Evolutionary conservation across 2,797 vertebrate genomes (phyloP), one percentile per base, ranked within the genome.

Genomic region (Pseudomugil gertrudae): DNA sequence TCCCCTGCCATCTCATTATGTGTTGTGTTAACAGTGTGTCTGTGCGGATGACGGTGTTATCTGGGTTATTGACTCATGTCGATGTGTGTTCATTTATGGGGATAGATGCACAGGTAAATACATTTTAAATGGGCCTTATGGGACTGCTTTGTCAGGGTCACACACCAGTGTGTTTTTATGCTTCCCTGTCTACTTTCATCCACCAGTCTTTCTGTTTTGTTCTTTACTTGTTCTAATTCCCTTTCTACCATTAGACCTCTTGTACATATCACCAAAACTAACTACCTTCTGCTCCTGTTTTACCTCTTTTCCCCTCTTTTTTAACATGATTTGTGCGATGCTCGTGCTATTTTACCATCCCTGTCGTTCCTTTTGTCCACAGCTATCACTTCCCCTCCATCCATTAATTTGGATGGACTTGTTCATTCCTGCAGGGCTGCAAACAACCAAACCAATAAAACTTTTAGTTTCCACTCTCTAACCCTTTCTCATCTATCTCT

Each of bases 1-100:
- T 92, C 88, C 86, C 90, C 66, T 71, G 85, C 86, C 84, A 83
- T 86, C 88, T 91, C 90, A 92, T 92, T 93, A 92, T 70, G 85
- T 58, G 76, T 81, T 81, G 78, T 89, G 75, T 88, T 90, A 86
- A 82, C 86, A 78, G 78, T 75, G 71, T 83, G 77, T 90, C 79
- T 89, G 85, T 76, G 78, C 68, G 57, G 79, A 83, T 87, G 84
- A 87, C 66, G 71, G 71, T 71, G 71, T 88, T 87, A 89, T 91
- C 89, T 89, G 83, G 81, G 79, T 90, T 92, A 91, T 79, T 90
- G 90, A 89, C 88, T 84, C 70, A 69, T 70, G 85, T 74, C 24
- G 57, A 80, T 82, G 74, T 84, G 78, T 76, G 79, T 79, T 81
- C 60, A 69, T 83, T 85, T 76, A 57, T 38, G 69, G 73, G 85